phyloP scores from a whole-genome alignment of 2,888 invertebrate genomes.

The Tanytarsus gracilentus region DNA sequence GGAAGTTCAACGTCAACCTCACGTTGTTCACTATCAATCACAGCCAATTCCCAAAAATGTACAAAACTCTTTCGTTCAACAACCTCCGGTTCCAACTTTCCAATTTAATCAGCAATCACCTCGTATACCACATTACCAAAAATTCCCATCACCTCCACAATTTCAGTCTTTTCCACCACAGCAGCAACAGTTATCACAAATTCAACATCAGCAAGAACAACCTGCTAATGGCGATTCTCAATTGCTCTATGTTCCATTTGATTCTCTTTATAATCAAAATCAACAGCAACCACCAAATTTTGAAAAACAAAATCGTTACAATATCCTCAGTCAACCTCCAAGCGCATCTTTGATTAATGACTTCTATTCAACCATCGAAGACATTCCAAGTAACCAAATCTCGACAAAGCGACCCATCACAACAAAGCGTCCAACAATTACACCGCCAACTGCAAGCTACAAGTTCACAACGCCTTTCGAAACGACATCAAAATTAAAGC shows the following conservation, averaged over 20 bases:
- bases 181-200: conserved; percentile 29
- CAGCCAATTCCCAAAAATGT: conserved; percentile 21
- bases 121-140: conserved; percentile 32
- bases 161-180: conserved; percentile 18
- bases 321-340: conserved; percentile 37
- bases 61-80: conserved; percentile 13
- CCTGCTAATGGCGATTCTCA: too few relatives aligned
- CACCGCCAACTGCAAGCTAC: conserved; percentile 31
- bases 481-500: conserved; percentile 49
- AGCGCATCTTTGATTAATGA: conserved; percentile 35
- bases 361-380: conserved; percentile 23
- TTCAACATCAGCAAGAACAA: conserved; percentile 44
- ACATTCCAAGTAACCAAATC: conserved; percentile 29
- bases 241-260: conserved; percentile 71
- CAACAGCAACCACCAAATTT: conserved; percentile 32
- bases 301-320: conserved; percentile 36
- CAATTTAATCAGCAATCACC: conserved; percentile 31
- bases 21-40: conserved; percentile 25
- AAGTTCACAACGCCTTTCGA: conserved; percentile 42
- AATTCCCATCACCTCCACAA: conserved; percentile 4
- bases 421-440: conserved; percentile 36
- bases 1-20: conserved; percentile 29
- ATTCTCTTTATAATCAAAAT: conserved; percentile 50
- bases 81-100: conserved; percentile 30
- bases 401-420: conserved; percentile 29